These are phyloP conservation scores for Odocoileus virginianus DNA, from an alignment of 2,113 vertebrate species.

Conservation along the genomic window DNA sequence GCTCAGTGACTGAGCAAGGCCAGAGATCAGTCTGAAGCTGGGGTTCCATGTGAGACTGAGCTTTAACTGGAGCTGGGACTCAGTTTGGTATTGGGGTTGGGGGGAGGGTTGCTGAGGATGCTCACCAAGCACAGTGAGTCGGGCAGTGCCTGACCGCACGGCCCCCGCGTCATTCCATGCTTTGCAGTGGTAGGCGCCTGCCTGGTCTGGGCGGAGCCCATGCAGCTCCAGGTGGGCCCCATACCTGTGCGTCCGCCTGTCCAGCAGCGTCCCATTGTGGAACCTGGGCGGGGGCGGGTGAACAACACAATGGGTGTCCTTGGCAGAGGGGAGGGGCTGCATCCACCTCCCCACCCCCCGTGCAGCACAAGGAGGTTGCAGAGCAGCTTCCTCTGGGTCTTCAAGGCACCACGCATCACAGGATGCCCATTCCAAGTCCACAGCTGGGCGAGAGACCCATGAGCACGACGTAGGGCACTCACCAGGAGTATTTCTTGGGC, in stretches of 20 bases:
- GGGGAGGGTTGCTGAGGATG: neutral
- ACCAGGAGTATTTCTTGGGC: conserved; percentile 94
- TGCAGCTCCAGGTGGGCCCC: conserved; percentile 84
- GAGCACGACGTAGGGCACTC: conserved; percentile 45
- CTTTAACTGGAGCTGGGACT: neutral
- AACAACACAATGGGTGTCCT: neutral
- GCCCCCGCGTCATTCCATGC: conserved; percentile 87
- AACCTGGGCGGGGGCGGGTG: conserved; percentile 81
- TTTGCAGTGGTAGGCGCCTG: conserved; percentile 92
- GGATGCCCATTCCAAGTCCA: neutral
- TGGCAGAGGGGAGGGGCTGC: fast-evolving
- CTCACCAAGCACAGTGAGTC: conserved; percentile 89
- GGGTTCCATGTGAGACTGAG: neutral
- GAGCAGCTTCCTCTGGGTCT: neutral
- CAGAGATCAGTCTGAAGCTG: neutral
- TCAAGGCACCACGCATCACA: neutral
- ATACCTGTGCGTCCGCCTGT: conserved; percentile 80
- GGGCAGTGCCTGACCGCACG: conserved; percentile 85
- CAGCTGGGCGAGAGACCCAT: neutral
- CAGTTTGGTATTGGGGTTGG: neutral
- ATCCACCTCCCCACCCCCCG: fast-evolving
- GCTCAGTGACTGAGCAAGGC: neutral
- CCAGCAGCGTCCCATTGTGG: conserved; percentile 92
- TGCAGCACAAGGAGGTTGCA: neutral
- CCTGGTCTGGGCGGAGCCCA: conserved; percentile 81